phyloP scores from a whole-genome alignment of 1,140 invertebrate genomes.

The Calephelis nemesis region DNA sequence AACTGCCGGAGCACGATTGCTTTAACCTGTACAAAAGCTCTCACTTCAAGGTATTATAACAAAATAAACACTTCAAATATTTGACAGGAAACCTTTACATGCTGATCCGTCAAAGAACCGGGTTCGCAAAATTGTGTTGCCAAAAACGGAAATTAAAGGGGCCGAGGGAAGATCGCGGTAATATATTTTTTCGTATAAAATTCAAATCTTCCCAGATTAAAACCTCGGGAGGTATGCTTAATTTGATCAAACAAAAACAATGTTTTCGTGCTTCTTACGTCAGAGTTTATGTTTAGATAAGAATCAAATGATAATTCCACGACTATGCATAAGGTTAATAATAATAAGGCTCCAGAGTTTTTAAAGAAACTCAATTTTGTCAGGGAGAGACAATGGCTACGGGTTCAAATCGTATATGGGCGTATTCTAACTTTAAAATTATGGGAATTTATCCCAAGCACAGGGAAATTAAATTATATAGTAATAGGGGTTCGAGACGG shows the following conservation, averaged over 20 bases:
- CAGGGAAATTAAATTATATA: too few species aligned
- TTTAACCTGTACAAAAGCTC: neutral
- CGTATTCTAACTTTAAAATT: too few species aligned
- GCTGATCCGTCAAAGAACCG: conserved; percentile 39
- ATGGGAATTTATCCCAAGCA: too few species aligned
- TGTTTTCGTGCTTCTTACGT: neutral
- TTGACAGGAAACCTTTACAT: conserved; percentile 33
- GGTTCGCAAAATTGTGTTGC: conserved; percentile 38
- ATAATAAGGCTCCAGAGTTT: too few species aligned
- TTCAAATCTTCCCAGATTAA: conserved; percentile 12
- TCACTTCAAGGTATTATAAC: neutral
- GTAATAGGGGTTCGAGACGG: too few species aligned
- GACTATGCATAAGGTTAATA: too few species aligned
- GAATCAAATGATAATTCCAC: neutral
- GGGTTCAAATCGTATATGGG: too few species aligned
- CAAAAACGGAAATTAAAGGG: conserved; percentile 43
- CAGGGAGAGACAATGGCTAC: too few species aligned
- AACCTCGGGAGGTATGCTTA: neutral
- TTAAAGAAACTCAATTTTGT: too few species aligned
- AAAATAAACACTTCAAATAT: conserved; percentile 38
- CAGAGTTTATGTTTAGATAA: neutral
- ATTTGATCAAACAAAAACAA: conserved; percentile 10
- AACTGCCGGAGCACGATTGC: too few species aligned
- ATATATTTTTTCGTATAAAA: conserved; percentile 12
- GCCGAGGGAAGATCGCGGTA: conserved; percentile 6